Evolutionary conservation across 1,140 invertebrate genomes (phyloP), one percentile per base, ranked within the genome.

Genomic region (Anoplophora glabripennis): DNA sequence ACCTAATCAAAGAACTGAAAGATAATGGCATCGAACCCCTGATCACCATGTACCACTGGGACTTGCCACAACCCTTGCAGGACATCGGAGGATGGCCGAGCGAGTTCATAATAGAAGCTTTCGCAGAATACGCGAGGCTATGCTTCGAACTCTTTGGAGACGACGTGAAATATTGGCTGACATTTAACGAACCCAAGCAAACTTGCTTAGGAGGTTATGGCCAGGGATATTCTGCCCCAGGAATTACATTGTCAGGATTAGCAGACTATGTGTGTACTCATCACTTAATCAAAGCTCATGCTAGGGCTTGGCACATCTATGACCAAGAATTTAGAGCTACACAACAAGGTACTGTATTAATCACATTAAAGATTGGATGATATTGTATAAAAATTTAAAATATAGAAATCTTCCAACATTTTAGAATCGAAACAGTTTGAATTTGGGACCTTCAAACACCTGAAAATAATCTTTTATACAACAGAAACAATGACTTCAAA

Each of bases 351-450:
- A 33, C 81, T 81, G 64, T 79, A 77, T 59, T 76, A 82, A 57
- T 80, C 72, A n/a, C 63, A 81, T 12, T 65, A 83, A 9, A 77
- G 80, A 59, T 75, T 79, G 3, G 80, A 83, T 66, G 80, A 78
- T 45, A 4, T 9, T 3, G 5, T 15, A 35, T 28, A 18, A 14
- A 33, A 14, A 11, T n/a, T n/a, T n/a, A n/a, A n/a, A n/a, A n/a
- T n/a, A n/a, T n/a, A n/a, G n/a, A n/a, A n/a, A n/a, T n/a, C n/a
- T n/a, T n/a, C n/a, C n/a, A n/a, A n/a, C n/a, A n/a, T n/a, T n/a
- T n/a, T n/a, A n/a, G n/a, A n/a, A n/a, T n/a, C n/a, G n/a, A n/a
- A n/a, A n/a, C n/a, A n/a, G n/a, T n/a, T n/a, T n/a, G n/a, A n/a
- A n/a, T n/a, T n/a, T n/a, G n/a, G n/a, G n/a, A n/a, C n/a, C n/a